Evolutionary conservation across 2,113 vertebrate genomes (phyloP).

Genomic region (Dinomys branickii): DNA sequence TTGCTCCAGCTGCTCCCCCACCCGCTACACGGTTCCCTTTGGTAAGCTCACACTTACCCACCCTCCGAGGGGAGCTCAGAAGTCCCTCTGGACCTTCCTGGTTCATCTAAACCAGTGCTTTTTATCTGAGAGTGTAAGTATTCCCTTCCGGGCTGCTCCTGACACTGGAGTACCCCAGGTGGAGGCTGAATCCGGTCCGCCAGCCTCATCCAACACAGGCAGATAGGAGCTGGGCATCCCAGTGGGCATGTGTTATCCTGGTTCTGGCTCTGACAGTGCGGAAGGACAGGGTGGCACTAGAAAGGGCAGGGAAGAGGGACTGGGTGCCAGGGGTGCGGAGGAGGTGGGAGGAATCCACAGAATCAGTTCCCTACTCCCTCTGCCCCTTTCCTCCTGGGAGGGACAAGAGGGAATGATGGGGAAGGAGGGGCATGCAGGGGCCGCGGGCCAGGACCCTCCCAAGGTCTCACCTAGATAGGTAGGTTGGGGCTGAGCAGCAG

Average conservation of each 20-base stretch:
- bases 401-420: not conserved
- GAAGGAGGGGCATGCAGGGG: rapidly evolving
- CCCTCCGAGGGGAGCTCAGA: not conserved
- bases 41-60: not conserved
- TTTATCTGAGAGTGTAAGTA: not conserved
- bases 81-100: not conserved
- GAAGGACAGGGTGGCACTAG: not conserved
- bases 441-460: not conserved
- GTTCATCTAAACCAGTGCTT: not conserved
- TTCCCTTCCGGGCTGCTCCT: not conserved
- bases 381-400: not conserved
- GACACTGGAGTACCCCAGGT: rapidly evolving
- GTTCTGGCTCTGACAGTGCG: not conserved
- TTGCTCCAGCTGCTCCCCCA: not conserved
- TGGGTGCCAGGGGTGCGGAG: not conserved
- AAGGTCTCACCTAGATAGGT: not conserved
- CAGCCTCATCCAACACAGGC: not conserved
- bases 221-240: too few relatives aligned
- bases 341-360: not conserved
- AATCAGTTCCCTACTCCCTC: not conserved
- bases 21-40: not conserved
- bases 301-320: not conserved
- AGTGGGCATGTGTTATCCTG: not conserved
- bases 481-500: not conserved
- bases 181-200: not conserved